Evolutionary conservation across 2,888 invertebrate genomes (phyloP).

Genomic region (Tryphoninae sp.): DNA sequence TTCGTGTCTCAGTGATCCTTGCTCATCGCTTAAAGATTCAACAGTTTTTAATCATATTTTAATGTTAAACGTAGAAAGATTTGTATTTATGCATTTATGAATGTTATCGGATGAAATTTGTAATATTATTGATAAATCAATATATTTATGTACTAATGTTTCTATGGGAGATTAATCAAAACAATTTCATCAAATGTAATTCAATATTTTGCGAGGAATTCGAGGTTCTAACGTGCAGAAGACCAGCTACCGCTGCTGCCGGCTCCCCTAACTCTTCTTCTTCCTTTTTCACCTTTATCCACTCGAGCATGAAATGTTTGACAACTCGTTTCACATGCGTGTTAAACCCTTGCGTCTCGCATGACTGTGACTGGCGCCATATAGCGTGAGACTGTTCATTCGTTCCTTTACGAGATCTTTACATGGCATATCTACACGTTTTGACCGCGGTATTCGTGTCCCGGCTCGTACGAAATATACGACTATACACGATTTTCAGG

Average conservation of each 20-base stretch:
- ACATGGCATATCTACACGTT: slow-evolving; percentile 28
- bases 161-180: slow-evolving; percentile 27
- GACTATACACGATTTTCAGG: slow-evolving; percentile 14
- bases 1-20: slow-evolving; percentile 1
- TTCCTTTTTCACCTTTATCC: slow-evolving; percentile 59
- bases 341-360: slow-evolving; percentile 60
- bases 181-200: slow-evolving; percentile 32
- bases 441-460: slow-evolving; percentile 54
- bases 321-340: slow-evolving; percentile 68
- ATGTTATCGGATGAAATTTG: too few relatives aligned
- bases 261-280: slow-evolving; percentile 15
- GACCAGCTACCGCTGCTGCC: slow-evolving; percentile 64
- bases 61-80: too few relatives aligned
- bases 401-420: slow-evolving; percentile 58
- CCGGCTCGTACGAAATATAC: slow-evolving; percentile 62
- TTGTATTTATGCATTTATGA: too few relatives aligned
- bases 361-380: slow-evolving; percentile 53
- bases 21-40: too few relatives aligned
- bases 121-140: too few relatives aligned
- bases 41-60: too few relatives aligned
- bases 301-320: slow-evolving; percentile 72
- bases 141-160: background rate
- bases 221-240: slow-evolving; percentile 30
- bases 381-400: slow-evolving; percentile 56
- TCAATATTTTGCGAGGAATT: slow-evolving; percentile 39